A percentile compares a stretch with the other conserved stretches of the same genome.
These are phyloP conservation scores for Furcula furcula DNA, from an alignment of 2,888 invertebrate genomes.

Conservation along the genomic window DNA sequence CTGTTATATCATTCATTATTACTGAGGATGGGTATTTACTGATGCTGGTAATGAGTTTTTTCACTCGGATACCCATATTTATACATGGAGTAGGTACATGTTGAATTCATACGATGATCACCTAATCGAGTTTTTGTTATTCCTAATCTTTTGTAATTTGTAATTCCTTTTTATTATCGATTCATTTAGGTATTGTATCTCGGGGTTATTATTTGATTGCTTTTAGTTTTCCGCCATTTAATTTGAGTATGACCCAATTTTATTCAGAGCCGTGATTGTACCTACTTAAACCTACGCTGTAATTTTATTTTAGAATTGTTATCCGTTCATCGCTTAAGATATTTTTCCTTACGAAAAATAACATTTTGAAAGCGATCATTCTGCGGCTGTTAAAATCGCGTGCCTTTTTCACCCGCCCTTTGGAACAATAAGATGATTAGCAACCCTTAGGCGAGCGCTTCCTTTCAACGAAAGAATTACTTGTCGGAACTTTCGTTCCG, in stretches of 20 bases:
- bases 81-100: not conserved
- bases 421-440: constrained; percentile 61
- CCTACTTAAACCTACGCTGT: constrained; percentile 19
- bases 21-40: constrained; percentile 5
- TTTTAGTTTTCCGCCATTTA: constrained; percentile 9
- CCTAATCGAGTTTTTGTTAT: no score
- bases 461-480: constrained; percentile 50
- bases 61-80: constrained; percentile 9
- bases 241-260: constrained; percentile 8
- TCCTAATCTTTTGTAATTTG: not conserved
- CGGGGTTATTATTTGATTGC: constrained; percentile 8
- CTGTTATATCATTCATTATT: constrained; percentile 32
- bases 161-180: constrained; percentile 1
- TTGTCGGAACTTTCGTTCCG: constrained; percentile 50
- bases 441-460: constrained; percentile 49
- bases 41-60: constrained; percentile 4
- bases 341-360: constrained; percentile 18
- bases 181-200: constrained; percentile 1
- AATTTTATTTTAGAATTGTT: constrained; percentile 16
- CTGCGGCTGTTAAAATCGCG: constrained; percentile 37
- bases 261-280: constrained; percentile 1
- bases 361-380: constrained; percentile 28
- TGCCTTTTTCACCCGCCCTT: constrained; percentile 37
- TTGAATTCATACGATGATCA: not conserved
- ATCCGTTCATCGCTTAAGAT: constrained; percentile 15